phyloP scores from a whole-genome alignment of 1,140 invertebrate genomes.

The Drosophila persimilis region DNA sequence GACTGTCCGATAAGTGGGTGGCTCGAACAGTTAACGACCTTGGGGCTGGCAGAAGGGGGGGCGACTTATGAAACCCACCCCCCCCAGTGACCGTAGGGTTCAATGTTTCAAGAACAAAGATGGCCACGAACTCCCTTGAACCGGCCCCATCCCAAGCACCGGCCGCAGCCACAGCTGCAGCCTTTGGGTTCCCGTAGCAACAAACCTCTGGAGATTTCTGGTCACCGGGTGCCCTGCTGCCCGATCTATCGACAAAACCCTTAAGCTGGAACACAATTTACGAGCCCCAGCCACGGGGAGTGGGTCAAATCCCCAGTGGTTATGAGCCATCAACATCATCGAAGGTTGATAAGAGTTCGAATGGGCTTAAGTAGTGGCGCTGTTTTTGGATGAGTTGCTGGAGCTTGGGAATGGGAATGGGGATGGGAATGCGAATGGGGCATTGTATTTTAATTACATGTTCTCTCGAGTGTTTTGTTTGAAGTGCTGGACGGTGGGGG shows the following conservation, averaged over 20 bases:
- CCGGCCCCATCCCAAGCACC: not conserved
- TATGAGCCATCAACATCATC: constrained; percentile 7
- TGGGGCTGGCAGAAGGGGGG: not conserved
- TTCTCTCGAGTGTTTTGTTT: constrained; percentile 47
- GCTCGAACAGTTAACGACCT: constrained; percentile 22
- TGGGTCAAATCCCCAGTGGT: constrained; percentile 35
- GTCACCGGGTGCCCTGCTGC: constrained; percentile 4
- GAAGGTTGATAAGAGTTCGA: not conserved
- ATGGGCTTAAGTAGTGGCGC: constrained; percentile 8
- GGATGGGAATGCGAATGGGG: constrained; percentile 4
- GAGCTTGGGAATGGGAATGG: not conserved
- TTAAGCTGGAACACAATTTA: constrained; percentile 27
- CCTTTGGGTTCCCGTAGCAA: no score
- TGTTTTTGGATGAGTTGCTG: not conserved
- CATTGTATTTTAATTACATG: constrained; percentile 69
- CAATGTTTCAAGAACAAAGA: constrained; percentile 11
- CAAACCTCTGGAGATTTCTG: not conserved
- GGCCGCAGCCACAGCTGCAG: not conserved
- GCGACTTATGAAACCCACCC: not conserved
- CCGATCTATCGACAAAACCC: constrained; percentile 7
- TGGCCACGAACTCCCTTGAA: constrained; percentile 31
- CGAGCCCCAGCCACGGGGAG: constrained; percentile 12
- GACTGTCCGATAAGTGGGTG: constrained; percentile 42
- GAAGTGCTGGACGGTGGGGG: not conserved
- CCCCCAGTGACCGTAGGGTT: not conserved